Percentiles rank a stretch among this genome's conserved stretches.
These are phyloP conservation scores for Chaetura pelagica DNA, from an alignment of 2,113 vertebrate species.

Conservation along the genomic window DNA sequence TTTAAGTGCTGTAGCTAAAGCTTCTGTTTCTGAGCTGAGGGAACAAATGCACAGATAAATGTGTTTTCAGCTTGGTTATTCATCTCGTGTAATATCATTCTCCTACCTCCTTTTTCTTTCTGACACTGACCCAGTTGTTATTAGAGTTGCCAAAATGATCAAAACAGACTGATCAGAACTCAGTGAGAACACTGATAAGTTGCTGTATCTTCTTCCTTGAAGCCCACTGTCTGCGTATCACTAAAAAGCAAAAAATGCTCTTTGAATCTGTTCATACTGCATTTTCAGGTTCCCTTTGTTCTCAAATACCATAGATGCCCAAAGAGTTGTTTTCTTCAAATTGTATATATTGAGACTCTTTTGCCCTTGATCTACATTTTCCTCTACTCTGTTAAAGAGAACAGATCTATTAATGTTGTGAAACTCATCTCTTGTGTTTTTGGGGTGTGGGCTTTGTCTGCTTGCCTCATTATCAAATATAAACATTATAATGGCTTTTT, in stretches of 20 bases:
- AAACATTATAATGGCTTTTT: too few relatives aligned
- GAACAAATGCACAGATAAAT: background rate
- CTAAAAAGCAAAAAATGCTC: background rate
- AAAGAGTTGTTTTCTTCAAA: background rate
- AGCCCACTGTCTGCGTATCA: background rate
- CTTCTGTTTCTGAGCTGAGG: background rate
- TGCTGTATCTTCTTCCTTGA: background rate
- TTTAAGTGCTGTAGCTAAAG: background rate
- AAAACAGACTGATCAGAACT: background rate
- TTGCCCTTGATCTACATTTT: background rate
- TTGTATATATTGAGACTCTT: background rate
- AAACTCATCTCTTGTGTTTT: background rate
- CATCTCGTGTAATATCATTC: background rate
- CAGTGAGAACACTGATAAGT: background rate
- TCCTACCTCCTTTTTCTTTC: background rate
- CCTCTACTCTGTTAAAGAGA: background rate
- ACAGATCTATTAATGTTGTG: background rate
- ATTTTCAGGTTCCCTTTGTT: background rate
- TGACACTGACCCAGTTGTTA: background rate
- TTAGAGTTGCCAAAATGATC: background rate
- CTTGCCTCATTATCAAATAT: background rate
- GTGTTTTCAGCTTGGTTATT: background rate
- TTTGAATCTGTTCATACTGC: fast-evolving
- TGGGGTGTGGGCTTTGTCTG: background rate
- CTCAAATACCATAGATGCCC: background rate